These are phyloP conservation scores for Gymnothorax javanicus DNA, from an alignment of 2,797 vertebrate genomes.

Conservation along the genomic window DNA sequence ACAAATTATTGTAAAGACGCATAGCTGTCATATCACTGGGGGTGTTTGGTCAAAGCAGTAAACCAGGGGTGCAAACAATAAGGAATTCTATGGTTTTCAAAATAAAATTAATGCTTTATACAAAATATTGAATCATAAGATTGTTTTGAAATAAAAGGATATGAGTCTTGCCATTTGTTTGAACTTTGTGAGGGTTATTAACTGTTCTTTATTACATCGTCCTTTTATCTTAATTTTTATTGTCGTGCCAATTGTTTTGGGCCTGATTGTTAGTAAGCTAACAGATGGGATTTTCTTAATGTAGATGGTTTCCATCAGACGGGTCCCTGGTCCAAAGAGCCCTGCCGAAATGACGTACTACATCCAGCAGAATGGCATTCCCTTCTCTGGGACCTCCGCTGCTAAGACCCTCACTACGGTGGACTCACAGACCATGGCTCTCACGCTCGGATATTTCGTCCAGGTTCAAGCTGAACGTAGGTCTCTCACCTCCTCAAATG, in stretches of 20 bases:
- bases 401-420: slow-evolving; percentile 94
- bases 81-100: too few species aligned
- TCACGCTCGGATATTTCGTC: slow-evolving; percentile 92
- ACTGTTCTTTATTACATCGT: too few species aligned
- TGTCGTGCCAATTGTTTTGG: background rate
- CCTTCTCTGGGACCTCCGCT: slow-evolving; percentile 83
- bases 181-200: too few species aligned
- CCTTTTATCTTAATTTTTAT: background rate
- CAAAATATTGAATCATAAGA: too few species aligned
- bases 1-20: too few species aligned
- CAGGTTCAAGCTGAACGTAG: slow-evolving; percentile 96
- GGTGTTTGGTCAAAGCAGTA: too few species aligned
- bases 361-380: slow-evolving; percentile 83
- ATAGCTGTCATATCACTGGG: too few species aligned
- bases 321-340: slow-evolving; percentile 89
- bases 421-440: slow-evolving; percentile 95
- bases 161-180: too few species aligned
- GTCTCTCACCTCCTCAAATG: slow-evolving; percentile 44
- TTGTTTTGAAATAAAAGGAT: too few species aligned
- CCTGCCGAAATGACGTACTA: slow-evolving; percentile 95
- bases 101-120: too few species aligned
- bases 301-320: slow-evolving; percentile 94
- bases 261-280: background rate
- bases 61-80: too few species aligned
- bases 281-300: background rate